These are phyloP conservation scores for Sphenopsis melanotis DNA, from an alignment of 2,797 vertebrate species.

Conservation along the genomic window DNA sequence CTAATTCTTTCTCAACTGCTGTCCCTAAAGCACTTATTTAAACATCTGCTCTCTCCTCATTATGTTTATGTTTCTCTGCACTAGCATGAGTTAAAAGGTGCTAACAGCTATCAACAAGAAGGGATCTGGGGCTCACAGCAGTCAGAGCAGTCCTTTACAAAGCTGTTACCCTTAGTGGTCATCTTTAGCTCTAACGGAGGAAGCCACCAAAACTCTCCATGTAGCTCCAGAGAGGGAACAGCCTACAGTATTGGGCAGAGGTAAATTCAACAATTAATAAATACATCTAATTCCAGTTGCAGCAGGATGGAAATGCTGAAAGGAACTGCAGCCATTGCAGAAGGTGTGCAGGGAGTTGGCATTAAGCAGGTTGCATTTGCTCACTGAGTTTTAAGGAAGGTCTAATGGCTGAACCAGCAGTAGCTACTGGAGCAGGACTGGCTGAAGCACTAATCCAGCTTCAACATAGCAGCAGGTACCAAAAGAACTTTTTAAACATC, in stretches of 20 bases:
- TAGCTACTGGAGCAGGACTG: not conserved
- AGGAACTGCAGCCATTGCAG: not conserved
- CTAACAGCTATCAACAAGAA: not conserved
- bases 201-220: not conserved
- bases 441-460: not conserved
- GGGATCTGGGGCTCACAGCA: not conserved
- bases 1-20: not conserved
- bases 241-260: not conserved
- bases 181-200: not conserved
- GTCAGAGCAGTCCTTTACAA: not conserved
- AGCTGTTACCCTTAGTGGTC: not conserved
- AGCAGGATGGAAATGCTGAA: not conserved
- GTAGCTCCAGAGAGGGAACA: not conserved
- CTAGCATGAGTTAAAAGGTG: not conserved
- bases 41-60: not conserved
- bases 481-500: not conserved
- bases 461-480: not conserved
- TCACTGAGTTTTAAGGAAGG: not conserved
- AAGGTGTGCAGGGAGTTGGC: rapidly evolving
- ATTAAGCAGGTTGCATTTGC: not conserved
- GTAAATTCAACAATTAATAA: not conserved
- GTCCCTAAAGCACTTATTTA: not conserved
- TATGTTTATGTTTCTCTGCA: not conserved
- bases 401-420: not conserved
- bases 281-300: not conserved